Evolutionary conservation across 2,888 invertebrate species (phyloP).

Genomic region (Drosophila barbarae): DNA sequence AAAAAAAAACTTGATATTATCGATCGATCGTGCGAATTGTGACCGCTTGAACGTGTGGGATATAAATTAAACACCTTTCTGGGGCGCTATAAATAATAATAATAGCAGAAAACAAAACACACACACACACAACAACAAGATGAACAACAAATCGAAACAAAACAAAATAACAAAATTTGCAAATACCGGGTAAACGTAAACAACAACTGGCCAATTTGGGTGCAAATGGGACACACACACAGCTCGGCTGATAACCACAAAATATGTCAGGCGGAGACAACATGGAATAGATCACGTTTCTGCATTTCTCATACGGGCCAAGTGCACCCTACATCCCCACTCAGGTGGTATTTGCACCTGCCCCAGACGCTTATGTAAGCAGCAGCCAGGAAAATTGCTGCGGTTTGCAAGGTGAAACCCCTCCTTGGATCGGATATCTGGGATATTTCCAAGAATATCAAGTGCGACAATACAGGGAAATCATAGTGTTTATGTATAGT

Average conservation of each 20-base stretch:
- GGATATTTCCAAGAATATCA: conserved; percentile 12
- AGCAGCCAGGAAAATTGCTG: neutral
- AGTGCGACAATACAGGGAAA: neutral
- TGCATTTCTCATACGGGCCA: conserved; percentile 57
- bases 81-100: conserved; percentile 43
- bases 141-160: conserved; percentile 21
- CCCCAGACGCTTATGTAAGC: conserved; percentile 5
- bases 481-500: neutral
- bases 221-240: conserved; percentile 31
- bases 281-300: conserved; percentile 69
- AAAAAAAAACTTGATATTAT: neutral
- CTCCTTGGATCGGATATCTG: conserved; percentile 6
- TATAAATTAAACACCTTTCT: conserved; percentile 43
- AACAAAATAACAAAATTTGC: conserved; percentile 31
- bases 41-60: conserved; percentile 12
- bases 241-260: conserved; percentile 59
- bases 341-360: conserved; percentile 11
- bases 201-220: conserved; percentile 32
- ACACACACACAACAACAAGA: neutral
- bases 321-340: conserved; percentile 10
- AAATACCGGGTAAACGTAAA: conserved; percentile 45
- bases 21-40: conserved; percentile 8
- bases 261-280: conserved; percentile 45
- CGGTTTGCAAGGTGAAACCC: conserved; percentile 2
- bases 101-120: conserved; percentile 14